These are phyloP conservation scores for Gortyna flavago DNA, from an alignment of 2,888 invertebrate genomes.

Conservation along the genomic window DNA sequence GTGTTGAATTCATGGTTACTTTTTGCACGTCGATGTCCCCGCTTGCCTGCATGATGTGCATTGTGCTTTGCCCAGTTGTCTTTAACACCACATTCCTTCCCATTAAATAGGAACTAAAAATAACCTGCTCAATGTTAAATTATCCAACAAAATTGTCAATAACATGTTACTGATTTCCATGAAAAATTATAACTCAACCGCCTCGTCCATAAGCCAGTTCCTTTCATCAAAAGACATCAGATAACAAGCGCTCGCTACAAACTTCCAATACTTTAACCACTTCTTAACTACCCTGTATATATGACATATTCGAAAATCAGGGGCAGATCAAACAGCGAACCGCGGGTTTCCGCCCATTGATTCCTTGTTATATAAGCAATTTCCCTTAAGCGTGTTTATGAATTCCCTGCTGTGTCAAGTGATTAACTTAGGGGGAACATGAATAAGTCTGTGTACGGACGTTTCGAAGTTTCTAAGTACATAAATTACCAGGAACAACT, in stretches of 20 bases:
- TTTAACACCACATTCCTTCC: neutral
- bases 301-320: constrained; percentile 41
- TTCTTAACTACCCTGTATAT: constrained; percentile 30
- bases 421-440: constrained; percentile 77
- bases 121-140: neutral
- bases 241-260: constrained; percentile 15
- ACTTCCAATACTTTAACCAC: constrained; percentile 34
- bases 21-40: no score
- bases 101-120: neutral
- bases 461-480: constrained; percentile 72
- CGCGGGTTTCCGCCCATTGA: constrained; percentile 48
- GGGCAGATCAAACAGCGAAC: constrained; percentile 44
- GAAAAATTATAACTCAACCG: constrained; percentile 2
- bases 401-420: constrained; percentile 74
- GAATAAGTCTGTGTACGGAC: constrained; percentile 75
- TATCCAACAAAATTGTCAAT: neutral
- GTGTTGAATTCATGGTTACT: neutral
- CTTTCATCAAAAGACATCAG: constrained; percentile 17
- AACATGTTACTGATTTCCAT: neutral
- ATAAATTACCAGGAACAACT: constrained; percentile 80
- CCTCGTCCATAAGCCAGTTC: neutral
- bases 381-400: constrained; percentile 69
- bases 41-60: neutral
- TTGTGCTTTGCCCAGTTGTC: neutral
- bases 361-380: constrained; percentile 65